These are phyloP conservation scores for Syngnathus scovelli DNA, from an alignment of 2,113 vertebrate genomes.

Conservation along the genomic window DNA sequence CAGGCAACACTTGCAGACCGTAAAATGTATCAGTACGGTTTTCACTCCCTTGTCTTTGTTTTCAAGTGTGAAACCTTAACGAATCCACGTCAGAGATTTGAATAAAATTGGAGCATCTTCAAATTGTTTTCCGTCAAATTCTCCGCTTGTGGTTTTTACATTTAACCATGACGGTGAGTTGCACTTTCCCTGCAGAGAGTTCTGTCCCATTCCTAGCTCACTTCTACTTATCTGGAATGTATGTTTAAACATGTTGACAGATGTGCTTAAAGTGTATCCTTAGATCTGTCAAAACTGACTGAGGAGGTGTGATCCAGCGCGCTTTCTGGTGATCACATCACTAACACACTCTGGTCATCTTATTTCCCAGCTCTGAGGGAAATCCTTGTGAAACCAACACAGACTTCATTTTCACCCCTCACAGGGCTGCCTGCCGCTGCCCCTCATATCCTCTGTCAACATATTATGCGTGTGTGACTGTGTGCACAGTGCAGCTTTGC, in stretches of 20 bases:
- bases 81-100: neutral
- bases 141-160: neutral
- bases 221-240: constrained; percentile 23
- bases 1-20: no score
- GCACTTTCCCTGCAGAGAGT: neutral
- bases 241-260: constrained; percentile 22
- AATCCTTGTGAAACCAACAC: constrained; percentile 30
- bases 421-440: constrained; percentile 41
- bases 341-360: constrained; percentile 47
- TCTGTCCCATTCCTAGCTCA: neutral
- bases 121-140: neutral
- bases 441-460: constrained; percentile 44
- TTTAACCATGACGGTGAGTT: neutral
- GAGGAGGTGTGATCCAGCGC: constrained; percentile 12
- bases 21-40: no score
- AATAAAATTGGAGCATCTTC: neutral
- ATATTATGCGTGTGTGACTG: constrained; percentile 26
- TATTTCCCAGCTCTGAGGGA: constrained; percentile 35
- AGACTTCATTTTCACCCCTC: constrained; percentile 61
- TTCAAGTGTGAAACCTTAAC: neutral
- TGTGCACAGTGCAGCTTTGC: constrained; percentile 32
- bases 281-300: constrained; percentile 24
- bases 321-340: constrained; percentile 38
- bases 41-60: no score
- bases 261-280: constrained; percentile 27